phyloP scores from a whole-genome alignment of 1,140 invertebrate genomes.

The Drosophila leontia region DNA sequence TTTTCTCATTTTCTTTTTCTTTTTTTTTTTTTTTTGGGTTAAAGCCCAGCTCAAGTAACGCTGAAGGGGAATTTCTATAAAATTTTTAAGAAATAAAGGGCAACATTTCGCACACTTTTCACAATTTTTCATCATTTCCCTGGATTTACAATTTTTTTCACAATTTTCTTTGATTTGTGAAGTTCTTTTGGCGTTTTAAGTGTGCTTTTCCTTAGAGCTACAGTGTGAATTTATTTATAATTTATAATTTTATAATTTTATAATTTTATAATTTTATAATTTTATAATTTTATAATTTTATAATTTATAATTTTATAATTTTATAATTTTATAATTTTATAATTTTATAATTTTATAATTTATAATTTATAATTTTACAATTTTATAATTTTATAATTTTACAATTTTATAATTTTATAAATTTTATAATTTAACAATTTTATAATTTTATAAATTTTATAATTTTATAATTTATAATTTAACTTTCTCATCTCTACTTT shows the following conservation, averaged over 20 bases:
- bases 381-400: no score
- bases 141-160: not conserved
- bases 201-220: not conserved
- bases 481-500: not conserved
- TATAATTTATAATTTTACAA: no score
- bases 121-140: not conserved
- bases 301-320: no score
- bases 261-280: no score
- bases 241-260: no score
- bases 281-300: no score
- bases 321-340: no score
- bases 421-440: no score
- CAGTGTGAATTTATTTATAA: conserved; percentile 1
- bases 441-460: no score
- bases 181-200: conserved; percentile 11
- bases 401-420: not conserved
- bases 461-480: no score
- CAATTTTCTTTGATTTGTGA: not conserved
- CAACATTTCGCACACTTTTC: not conserved
- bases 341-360: no score
- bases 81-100: not conserved
- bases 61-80: conserved; percentile 14
- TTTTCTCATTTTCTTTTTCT: not conserved
- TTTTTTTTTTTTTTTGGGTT: conserved; percentile 1
- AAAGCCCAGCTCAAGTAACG: conserved; percentile 13